Base-by-base conservation (phyloP, 2,797 vertebrate genomes). In the Ctenochaetus hawaiiensis region DNA sequence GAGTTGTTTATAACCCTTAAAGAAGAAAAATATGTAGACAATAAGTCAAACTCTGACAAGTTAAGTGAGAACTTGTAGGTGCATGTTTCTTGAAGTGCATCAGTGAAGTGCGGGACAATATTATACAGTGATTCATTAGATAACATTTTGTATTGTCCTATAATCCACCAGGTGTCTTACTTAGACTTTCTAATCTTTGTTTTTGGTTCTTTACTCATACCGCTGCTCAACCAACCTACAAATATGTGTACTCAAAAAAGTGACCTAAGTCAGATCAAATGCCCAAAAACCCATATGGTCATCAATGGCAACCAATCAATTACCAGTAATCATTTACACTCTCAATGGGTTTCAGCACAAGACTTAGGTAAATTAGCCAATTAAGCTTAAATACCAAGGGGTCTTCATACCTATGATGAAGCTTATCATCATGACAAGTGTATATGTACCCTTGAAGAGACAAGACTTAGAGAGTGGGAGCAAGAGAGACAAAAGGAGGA, bases 351-450 rank as follows among this genome's bases (percentile, higher is more conserved):
- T 77, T 87, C 63, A 66, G 69, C 62, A 62, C 62, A 57, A 81
- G 83, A 89, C 84, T 84, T 82, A 54, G 74, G 77, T 84, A 78
- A 87, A 85, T 88, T 82, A 73, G 61, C 71, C 81, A 74, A 82
- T 88, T 82, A 82, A 78, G 68, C 81, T 87, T 82, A 84, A 89
- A 87, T 80, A 80, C 84, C 79, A 53, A 76, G 48, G 71, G 77
- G 67, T 69, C 71, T n/a, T 83, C 78, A 66, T 78, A 77, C 83
- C 85, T 81, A 34, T 57, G 78, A 83, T 80, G 64, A 78, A 68
- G 82, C 78, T 80, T 75, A 78, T 88, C 72, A 69, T 72, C 65
- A 51, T 54, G 23, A 80, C 86, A 83, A 82, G 88, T 74, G 81
- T 76, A 90, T 86, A 80, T 80, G 64, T 75, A 80, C 68, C 72